Percentiles rank a stretch among this genome's conserved stretches.
phyloP scores from a whole-genome alignment of 2,113 vertebrate species.

The Triplophysa siluroides region DNA sequence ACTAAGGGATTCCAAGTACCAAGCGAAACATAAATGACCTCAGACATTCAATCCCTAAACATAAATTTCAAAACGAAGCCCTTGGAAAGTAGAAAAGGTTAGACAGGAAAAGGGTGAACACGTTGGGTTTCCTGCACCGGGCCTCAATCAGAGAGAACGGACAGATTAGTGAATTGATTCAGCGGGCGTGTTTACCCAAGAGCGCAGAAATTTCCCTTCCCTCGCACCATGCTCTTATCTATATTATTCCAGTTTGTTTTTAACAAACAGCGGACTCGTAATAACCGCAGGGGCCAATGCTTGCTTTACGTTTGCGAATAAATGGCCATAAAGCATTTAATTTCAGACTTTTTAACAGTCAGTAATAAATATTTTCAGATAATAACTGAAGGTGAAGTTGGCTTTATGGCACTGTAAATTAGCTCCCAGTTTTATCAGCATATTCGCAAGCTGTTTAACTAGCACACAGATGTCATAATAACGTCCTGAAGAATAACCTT shows the following conservation, averaged over 20 bases:
- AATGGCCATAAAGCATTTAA: constrained; percentile 67
- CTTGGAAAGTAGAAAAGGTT: constrained; percentile 21
- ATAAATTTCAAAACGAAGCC: constrained; percentile 19
- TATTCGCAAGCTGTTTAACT: constrained; percentile 65
- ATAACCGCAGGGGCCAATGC: constrained; percentile 54
- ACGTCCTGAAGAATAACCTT: constrained; percentile 65
- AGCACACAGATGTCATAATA: constrained; percentile 65
- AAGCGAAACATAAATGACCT: constrained; percentile 25
- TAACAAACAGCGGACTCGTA: constrained; percentile 61
- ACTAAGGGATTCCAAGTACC: neutral
- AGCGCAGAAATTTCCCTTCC: constrained; percentile 62
- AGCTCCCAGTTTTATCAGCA: constrained; percentile 61
- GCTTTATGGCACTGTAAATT: constrained; percentile 65
- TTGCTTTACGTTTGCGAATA: constrained; percentile 62
- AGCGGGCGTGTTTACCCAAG: constrained; percentile 60
- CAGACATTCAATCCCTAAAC: constrained; percentile 13
- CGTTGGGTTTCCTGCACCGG: constrained; percentile 53
- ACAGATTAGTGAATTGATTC: constrained; percentile 62
- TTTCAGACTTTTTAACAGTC: constrained; percentile 64
- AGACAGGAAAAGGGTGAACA: constrained; percentile 38
- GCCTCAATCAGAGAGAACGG: constrained; percentile 56
- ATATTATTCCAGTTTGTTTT: constrained; percentile 66
- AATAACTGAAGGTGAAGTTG: constrained; percentile 66
- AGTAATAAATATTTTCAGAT: constrained; percentile 66
- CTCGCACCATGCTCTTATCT: constrained; percentile 59